phyloP scores from a whole-genome alignment of 2,888 invertebrate genomes.

The Agrypnus murinus region DNA sequence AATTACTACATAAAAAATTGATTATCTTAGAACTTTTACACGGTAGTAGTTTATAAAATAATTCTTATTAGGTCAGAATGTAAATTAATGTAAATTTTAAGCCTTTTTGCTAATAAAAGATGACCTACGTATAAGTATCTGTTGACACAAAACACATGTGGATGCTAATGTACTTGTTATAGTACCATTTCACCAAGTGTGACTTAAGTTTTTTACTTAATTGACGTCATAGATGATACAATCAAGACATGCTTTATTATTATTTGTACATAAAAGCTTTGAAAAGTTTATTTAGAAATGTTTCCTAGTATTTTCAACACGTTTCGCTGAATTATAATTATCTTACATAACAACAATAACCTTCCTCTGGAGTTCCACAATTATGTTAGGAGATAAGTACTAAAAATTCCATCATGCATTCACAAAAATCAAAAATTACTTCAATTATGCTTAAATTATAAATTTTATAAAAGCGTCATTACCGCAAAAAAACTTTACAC shows the following conservation, averaged over 20 bases:
- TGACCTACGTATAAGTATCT: slow-evolving; percentile 29
- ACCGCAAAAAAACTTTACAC: not conserved
- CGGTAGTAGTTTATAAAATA: not conserved
- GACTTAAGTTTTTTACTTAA: slow-evolving; percentile 38
- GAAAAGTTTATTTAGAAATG: not conserved
- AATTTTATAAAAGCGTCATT: slow-evolving; percentile 1
- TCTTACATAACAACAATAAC: too few relatives aligned
- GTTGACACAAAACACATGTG: slow-evolving; percentile 39
- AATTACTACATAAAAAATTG: not conserved
- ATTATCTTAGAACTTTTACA: not conserved
- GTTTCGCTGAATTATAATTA: not conserved
- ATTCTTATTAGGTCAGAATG: slow-evolving; percentile 16
- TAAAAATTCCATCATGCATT: too few relatives aligned
- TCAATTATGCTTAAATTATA: too few relatives aligned
- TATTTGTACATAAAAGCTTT: not conserved
- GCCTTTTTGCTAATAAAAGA: slow-evolving; percentile 31
- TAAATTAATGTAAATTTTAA: slow-evolving; percentile 35
- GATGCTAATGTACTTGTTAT: slow-evolving; percentile 36
- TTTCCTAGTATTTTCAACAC: not conserved
- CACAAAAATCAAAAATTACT: too few relatives aligned
- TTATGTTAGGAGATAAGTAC: too few relatives aligned
- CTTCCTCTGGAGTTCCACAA: too few relatives aligned
- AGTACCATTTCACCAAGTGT: slow-evolving; percentile 38
- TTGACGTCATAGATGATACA: slow-evolving; percentile 43
- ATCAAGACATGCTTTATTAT: slow-evolving; percentile 26